Percentiles rank a stretch among this genome's conserved stretches.
Evolutionary conservation across 2,888 invertebrate genomes (phyloP).

Genomic region (Dione juno): DNA sequence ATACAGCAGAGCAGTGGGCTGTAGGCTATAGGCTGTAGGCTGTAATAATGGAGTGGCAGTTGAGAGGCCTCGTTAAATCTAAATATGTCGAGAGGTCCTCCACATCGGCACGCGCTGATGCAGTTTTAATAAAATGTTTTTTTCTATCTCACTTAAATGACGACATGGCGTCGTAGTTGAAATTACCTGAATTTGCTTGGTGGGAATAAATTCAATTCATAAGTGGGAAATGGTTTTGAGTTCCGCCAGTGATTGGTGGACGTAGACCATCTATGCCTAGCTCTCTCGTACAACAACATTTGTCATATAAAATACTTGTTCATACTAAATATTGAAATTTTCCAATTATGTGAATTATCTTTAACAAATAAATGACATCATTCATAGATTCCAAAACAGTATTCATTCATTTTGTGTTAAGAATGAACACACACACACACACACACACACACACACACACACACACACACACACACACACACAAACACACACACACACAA

Average conservation of each 20-base stretch:
- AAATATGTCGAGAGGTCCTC: constrained; percentile 44
- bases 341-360: not conserved
- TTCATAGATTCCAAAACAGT: not conserved
- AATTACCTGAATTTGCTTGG: not conserved
- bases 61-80: constrained; percentile 37
- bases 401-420: not conserved
- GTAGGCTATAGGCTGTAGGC: not conserved
- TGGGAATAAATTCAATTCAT: not conserved
- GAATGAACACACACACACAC: not conserved
- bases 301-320: not conserved
- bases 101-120: constrained; percentile 29
- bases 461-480: no score
- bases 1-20: constrained; percentile 2
- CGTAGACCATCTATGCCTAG: no score
- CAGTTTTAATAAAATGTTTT: constrained; percentile 3
- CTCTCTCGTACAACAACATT: no score
- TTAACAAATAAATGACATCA: not conserved
- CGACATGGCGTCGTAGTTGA: not conserved
- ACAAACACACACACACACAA: not conserved
- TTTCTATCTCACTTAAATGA: constrained; percentile 5
- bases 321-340: not conserved
- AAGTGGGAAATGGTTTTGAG: not conserved
- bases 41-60: constrained; percentile 31
- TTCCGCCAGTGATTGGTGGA: no score
- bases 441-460: no score